Conservation (phyloP, 1,140 invertebrate species). For the Tigriopus japonicus region DNA sequence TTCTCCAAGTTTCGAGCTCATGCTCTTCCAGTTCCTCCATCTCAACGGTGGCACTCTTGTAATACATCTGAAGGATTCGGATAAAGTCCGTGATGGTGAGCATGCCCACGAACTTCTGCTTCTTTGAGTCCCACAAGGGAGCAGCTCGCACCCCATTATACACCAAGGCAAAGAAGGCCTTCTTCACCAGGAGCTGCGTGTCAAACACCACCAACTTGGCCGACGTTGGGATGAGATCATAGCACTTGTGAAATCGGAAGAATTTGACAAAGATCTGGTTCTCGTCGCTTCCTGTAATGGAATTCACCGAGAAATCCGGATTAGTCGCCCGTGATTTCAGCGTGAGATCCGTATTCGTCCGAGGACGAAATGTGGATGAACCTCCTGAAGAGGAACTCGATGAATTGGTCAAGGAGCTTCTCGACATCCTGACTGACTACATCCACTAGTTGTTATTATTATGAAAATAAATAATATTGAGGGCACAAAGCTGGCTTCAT, state of each 20-base stretch:
- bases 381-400: background rate
- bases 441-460: no score
- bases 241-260: slow-evolving; percentile 98
- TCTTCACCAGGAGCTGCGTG: slow-evolving; percentile 94
- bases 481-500: no score
- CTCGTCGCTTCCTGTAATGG: slow-evolving; percentile 79
- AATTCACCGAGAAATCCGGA: slow-evolving; percentile 16
- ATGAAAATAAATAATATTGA: background rate
- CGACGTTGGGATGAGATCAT: slow-evolving; percentile 96
- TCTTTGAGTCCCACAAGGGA: slow-evolving; percentile 82
- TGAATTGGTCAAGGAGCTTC: background rate
- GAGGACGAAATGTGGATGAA: background rate
- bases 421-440: background rate
- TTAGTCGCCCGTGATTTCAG: background rate
- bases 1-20: slow-evolving; percentile 83
- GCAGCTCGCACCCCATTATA: slow-evolving; percentile 81
- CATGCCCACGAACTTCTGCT: slow-evolving; percentile 88
- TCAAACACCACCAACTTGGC: slow-evolving; percentile 98
- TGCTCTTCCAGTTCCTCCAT: slow-evolving; percentile 97
- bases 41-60: slow-evolving; percentile 68
- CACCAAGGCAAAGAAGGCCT: slow-evolving; percentile 93
- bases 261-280: slow-evolving; percentile 93
- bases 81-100: slow-evolving; percentile 99
- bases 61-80: slow-evolving; percentile 83
- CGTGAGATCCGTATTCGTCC: background rate